A percentile compares a stretch with the other conserved stretches of the same genome.
Evolutionary conservation across 53 echinoderm and acorn worm species (phyloP).

Genomic region (Henricia sp.): DNA sequence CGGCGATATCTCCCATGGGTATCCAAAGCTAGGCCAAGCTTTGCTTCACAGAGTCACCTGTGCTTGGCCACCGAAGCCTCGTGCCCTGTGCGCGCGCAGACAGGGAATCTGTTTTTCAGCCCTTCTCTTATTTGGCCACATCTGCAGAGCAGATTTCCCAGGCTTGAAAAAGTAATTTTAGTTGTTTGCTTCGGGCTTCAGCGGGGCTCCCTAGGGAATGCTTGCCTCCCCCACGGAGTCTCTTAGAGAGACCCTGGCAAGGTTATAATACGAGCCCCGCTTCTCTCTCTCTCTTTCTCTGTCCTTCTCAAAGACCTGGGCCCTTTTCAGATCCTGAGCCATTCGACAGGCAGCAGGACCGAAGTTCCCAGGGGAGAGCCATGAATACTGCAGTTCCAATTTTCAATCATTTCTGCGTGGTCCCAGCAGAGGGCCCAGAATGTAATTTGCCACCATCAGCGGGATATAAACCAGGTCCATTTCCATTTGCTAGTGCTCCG

Average conservation of each 20-base stretch:
- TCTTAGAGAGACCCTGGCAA: conserved; percentile 48
- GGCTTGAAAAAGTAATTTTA: conserved; percentile 62
- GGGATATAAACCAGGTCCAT: conserved; percentile 62
- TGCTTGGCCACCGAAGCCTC: conserved; percentile 3
- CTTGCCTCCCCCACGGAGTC: conserved; percentile 51
- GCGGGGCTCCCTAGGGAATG: conserved; percentile 45
- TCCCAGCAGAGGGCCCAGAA: conserved; percentile 51
- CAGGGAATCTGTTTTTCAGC: conserved; percentile 19
- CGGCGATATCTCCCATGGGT: conserved; percentile 22
- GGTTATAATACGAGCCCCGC: conserved; percentile 27
- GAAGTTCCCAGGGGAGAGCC: conserved; percentile 41
- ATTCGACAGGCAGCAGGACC: conserved; percentile 37
- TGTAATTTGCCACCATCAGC: conserved; percentile 61
- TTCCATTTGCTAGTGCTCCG: conserved; percentile 52
- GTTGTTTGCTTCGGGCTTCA: conserved; percentile 55
- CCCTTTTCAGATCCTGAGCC: conserved; percentile 33
- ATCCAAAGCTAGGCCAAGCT: conserved; percentile 54
- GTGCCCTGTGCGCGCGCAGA: neutral
- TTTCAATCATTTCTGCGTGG: conserved; percentile 55
- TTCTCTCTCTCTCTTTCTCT: neutral
- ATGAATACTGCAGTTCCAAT: conserved; percentile 61
- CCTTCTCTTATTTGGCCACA: conserved; percentile 37
- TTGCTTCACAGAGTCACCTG: conserved; percentile 43
- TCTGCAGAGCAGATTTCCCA: conserved; percentile 61
- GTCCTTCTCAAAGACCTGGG: conserved; percentile 3